Base-by-base conservation (phyloP, 2,888 invertebrate species). In the Molanna angustata region DNA sequence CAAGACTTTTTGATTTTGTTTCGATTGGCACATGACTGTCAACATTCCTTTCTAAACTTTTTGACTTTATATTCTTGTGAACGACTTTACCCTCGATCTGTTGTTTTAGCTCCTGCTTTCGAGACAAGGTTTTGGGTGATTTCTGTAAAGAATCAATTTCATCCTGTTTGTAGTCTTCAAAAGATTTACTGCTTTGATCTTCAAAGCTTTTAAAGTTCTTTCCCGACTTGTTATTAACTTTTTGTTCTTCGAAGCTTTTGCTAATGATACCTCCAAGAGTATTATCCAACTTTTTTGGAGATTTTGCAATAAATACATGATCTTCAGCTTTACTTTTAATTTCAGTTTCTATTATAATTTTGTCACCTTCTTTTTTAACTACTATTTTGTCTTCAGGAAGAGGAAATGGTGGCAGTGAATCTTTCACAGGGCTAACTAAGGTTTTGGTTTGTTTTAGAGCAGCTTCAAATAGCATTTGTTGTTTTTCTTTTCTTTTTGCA, bases 381-480 rank as follows among this genome's bases (percentile, higher is more conserved):
- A 84, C 65, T 20, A 86, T 86, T 67, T 85, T 85, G 65, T 87
- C 86, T 67, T 86, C 86, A 1, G 85, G 84, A 35, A 83, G 80
- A 9, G 86, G 86, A 64, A 86, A 86, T 2, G 84, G 79, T 0
- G 86, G 86, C 62, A 86, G 63, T 1, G 82, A 79, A 65, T 86
- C 86, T 65, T 85, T 86, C 0, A 86, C 85, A 0, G 87, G 87
- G 66, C 86, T 86, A 22, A 86, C 79, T 59, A 86, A 72, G 0
- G 85, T 86, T 62, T 86, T 85, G 0, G 86, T 85, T 69, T 86
- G 86, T 65, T 86, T 85, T 64, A 87, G 80, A 2, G 86, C 86
- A 2, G 84, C 84, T 71, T 87, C 86, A 61, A 87, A 87, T 1
- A 87, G 68, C 77, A 85, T 82, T 65, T 87, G 87, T 63, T 87